phyloP scores from a whole-genome alignment of 2,888 invertebrate species.

The Amitus sp. region DNA sequence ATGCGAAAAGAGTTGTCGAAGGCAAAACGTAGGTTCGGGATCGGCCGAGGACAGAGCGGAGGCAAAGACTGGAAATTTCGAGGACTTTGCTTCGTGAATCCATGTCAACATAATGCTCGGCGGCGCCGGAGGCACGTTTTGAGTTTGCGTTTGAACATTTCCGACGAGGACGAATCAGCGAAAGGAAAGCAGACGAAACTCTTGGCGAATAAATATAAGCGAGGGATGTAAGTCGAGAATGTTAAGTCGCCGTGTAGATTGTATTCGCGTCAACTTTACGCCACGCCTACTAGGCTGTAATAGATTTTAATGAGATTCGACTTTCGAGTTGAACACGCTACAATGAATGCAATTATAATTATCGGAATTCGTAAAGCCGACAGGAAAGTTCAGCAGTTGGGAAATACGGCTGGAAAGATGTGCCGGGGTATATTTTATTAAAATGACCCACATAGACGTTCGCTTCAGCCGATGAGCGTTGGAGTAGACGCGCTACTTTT shows the following conservation, averaged over 20 bases:
- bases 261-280: constrained; percentile 32
- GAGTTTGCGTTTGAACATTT: constrained; percentile 43
- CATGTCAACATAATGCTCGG: constrained; percentile 40
- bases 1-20: constrained; percentile 33
- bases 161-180: constrained; percentile 35
- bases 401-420: too few species aligned
- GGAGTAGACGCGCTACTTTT: too few species aligned
- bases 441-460: too few species aligned
- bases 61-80: constrained; percentile 44
- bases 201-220: constrained; percentile 38
- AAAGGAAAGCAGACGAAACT: constrained; percentile 37
- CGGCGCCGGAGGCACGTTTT: constrained; percentile 39
- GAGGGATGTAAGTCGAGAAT: constrained; percentile 35
- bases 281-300: constrained; percentile 30
- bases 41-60: constrained; percentile 13
- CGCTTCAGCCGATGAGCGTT: too few species aligned
- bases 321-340: constrained; percentile 29
- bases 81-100: constrained; percentile 36
- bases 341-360: constrained; percentile 30
- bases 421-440: too few species aligned
- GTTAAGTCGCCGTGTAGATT: constrained; percentile 34
- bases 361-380: constrained; percentile 9
- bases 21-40: too few species aligned
- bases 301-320: constrained; percentile 35
- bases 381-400: neutral